Conservation (phyloP, 2,113 vertebrate species). For the Thamnophis sirtalis region DNA sequence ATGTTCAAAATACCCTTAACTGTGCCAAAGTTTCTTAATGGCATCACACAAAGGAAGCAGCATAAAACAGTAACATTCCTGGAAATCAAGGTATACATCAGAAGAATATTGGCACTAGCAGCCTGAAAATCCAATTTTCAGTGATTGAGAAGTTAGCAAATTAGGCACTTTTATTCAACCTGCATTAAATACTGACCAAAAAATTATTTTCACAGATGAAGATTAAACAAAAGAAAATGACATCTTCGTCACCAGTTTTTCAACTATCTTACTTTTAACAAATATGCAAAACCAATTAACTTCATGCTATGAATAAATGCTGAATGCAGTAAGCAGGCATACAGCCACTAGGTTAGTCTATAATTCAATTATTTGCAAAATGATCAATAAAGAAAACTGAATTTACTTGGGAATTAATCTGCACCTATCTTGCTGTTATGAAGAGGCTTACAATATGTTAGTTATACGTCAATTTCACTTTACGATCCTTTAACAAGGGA, state of each 20-base stretch:
- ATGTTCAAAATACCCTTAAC: conserved; percentile 44
- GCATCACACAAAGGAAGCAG: conserved; percentile 49
- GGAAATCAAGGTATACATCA: conserved; percentile 43
- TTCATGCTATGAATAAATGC: conserved; percentile 25
- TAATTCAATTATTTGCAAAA: background rate
- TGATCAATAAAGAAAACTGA: conserved; percentile 20
- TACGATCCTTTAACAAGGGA: conserved; percentile 34
- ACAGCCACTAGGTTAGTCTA: background rate
- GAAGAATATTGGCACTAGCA: conserved; percentile 49
- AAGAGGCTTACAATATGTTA: conserved; percentile 30
- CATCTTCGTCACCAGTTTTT: conserved; percentile 4
- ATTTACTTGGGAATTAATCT: conserved; percentile 23
- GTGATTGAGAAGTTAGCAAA: conserved; percentile 24
- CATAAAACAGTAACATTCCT: conserved; percentile 27
- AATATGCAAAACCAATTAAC: background rate
- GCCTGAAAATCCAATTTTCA: conserved; percentile 38
- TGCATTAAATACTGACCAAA: conserved; percentile 38
- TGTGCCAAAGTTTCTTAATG: conserved; percentile 13
- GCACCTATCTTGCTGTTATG: background rate
- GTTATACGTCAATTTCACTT: background rate
- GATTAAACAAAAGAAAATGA: conserved; percentile 14
- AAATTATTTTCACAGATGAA: conserved; percentile 31
- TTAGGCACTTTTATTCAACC: conserved; percentile 51
- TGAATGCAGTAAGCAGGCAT: background rate
- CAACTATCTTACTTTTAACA: conserved; percentile 26